Base-by-base conservation (phyloP, 2,113 vertebrate genomes). In the Hyla sarda region DNA sequence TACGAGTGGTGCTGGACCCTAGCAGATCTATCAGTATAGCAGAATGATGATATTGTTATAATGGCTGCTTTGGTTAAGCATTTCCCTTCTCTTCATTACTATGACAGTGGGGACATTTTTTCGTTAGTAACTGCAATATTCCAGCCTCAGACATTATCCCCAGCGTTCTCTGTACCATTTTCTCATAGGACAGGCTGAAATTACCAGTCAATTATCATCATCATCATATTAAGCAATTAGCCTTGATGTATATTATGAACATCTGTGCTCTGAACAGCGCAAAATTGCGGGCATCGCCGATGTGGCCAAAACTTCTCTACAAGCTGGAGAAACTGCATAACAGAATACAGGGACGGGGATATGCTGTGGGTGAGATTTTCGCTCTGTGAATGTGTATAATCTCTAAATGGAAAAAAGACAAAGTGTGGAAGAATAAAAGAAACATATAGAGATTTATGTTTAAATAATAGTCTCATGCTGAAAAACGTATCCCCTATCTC, bases 141-240 rank as follows among this genome's bases (percentile, higher is more conserved):
- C 16, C n/a, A 50, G 73, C 41, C 45, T 50, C 37, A 23, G 60
- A 62, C 34, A 80, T 80, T 45, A 80, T 13, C 16, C 77, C 41
- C 5, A 25, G 32, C n/a, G 7, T 25, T 80, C 32, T n/a, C 21
- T 62, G 23, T 80, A 80, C 16, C 54, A 56, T 34, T 58, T 45
- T 30, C 52, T 17, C 77, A 41, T 23, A 54, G 60, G 54, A 60
- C 56, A n/a, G 34, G 5, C 34, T 62, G 77, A 80, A 80, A 80
- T 80, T 60, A 45, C 34, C 13, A 62, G 54, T 52, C 54, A 80
- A 45, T 80, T 60, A 62, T 62, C 56, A 41, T 80, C 30, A 60
- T 80, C 21, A 79, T 60, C 37, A 62, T 60, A 45, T 58, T 37
- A 62, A 80, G 77, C 54, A 62, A 80, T 80, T 80, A 62, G 77